Percentiles rank a stretch among this genome's conserved stretches.
Evolutionary conservation across 92 coral and sea anemone species (phyloP).

Genomic region (Epizoanthus fatuus): DNA sequence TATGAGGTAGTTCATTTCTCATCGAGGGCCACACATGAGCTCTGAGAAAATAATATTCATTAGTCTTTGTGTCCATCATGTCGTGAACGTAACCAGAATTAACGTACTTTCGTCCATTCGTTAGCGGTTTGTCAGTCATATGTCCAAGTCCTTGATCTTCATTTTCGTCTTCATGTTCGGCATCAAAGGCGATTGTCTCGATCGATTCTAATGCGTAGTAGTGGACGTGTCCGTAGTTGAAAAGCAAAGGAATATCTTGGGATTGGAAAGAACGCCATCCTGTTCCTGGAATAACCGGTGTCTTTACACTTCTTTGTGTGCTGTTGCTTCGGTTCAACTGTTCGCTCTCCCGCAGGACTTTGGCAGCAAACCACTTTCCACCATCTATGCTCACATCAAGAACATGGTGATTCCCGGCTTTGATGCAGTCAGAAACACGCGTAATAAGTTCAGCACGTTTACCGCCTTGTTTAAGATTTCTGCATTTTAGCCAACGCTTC

Average conservation of each 20-base stretch:
- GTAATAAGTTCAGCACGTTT: slow-evolving; percentile 26
- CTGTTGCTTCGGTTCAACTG: neutral
- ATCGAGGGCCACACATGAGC: slow-evolving; percentile 81
- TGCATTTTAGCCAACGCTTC: slow-evolving; percentile 52
- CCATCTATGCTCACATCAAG: slow-evolving; percentile 41
- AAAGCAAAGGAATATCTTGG: slow-evolving; percentile 35
- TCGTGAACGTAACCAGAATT: slow-evolving; percentile 67
- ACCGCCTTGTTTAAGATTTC: slow-evolving; percentile 7
- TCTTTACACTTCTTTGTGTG: neutral
- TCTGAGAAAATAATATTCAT: slow-evolving; percentile 54
- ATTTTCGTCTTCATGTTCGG: slow-evolving; percentile 24
- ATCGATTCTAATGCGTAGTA: slow-evolving; percentile 52
- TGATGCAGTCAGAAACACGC: neutral
- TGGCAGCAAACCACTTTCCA: slow-evolving; percentile 43
- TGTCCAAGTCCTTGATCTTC: slow-evolving; percentile 57
- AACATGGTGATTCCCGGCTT: slow-evolving; percentile 21
- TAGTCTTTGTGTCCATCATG: slow-evolving; percentile 38
- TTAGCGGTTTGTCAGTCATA: slow-evolving; percentile 72
- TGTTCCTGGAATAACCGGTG: slow-evolving; percentile 34
- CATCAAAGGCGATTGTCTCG: no score
- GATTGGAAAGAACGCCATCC: slow-evolving; percentile 52
- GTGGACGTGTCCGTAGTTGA: slow-evolving; percentile 69
- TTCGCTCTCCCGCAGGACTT: slow-evolving; percentile 15
- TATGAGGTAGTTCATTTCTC: slow-evolving; percentile 49
- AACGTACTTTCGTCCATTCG: slow-evolving; percentile 67